Evolutionary conservation across 2,113 vertebrate genomes (phyloP).

Genomic region (Solea senegalensis): DNA sequence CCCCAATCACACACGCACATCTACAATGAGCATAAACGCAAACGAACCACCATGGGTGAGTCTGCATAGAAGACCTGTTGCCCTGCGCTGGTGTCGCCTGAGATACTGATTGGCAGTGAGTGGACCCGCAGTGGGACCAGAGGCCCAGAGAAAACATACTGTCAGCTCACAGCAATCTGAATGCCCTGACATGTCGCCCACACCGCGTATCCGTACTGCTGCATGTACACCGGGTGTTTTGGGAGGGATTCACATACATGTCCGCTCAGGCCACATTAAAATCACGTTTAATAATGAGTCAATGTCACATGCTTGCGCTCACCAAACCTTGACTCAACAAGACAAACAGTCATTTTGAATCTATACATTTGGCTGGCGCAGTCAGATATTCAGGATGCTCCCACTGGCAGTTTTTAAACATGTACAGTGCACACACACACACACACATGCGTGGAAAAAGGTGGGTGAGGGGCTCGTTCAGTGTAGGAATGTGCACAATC

Average conservation of each 20-base stretch:
- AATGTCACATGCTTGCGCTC: constrained; percentile 42
- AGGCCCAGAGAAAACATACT: constrained; percentile 54
- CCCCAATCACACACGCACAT: neutral
- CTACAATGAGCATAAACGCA: constrained; percentile 4
- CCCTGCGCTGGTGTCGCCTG: constrained; percentile 23
- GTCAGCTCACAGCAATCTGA: constrained; percentile 47
- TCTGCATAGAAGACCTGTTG: constrained; percentile 30
- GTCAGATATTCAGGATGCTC: constrained; percentile 30
- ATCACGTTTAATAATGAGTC: constrained; percentile 69
- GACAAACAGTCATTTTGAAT: constrained; percentile 57
- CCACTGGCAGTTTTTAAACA: constrained; percentile 44
- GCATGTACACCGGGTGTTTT: constrained; percentile 43
- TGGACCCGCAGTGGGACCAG: constrained; percentile 35
- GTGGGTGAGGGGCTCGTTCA: constrained; percentile 46
- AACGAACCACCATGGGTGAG: constrained; percentile 15
- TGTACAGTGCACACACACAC: constrained; percentile 5
- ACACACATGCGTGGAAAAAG: neutral
- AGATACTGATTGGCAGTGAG: constrained; percentile 61
- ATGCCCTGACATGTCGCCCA: constrained; percentile 41
- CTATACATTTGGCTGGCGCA: constrained; percentile 32
- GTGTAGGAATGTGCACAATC: constrained; percentile 66
- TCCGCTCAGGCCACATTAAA: constrained; percentile 63
- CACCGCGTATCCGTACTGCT: constrained; percentile 58
- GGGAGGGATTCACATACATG: constrained; percentile 25
- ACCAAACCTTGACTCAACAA: constrained; percentile 28